Conservation (phyloP, 1,140 invertebrate species). For the Neodiprion pinetum region DNA sequence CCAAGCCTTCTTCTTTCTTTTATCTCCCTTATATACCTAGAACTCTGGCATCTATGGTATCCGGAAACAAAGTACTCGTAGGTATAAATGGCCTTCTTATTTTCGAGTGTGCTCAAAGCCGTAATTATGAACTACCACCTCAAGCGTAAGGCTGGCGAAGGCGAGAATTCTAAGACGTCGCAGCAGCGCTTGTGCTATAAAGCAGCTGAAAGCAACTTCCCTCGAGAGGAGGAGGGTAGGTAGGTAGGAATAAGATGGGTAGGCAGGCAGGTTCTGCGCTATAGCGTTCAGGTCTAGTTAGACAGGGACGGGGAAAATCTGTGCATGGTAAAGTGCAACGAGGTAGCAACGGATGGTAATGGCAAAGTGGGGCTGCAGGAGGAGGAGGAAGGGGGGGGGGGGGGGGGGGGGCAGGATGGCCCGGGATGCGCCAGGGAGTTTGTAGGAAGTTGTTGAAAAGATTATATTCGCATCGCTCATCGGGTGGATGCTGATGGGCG, state of each 20-base stretch:
- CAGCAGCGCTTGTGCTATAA: background rate
- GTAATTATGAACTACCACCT: background rate
- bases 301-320: slow-evolving; percentile 6
- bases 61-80: background rate
- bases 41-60: background rate
- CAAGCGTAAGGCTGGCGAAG: background rate
- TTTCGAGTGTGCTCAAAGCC: background rate
- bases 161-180: background rate
- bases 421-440: background rate
- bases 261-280: background rate
- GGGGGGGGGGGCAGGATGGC: background rate
- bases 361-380: background rate
- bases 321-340: slow-evolving; percentile 1
- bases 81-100: background rate
- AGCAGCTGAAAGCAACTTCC: background rate
- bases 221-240: background rate
- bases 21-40: too few species aligned
- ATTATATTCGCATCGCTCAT: slow-evolving; percentile 5
- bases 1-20: too few species aligned
- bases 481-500: slow-evolving; percentile 1
- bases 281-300: background rate
- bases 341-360: slow-evolving; percentile 7
- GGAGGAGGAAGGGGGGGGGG: background rate
- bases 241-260: too few species aligned
- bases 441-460: slow-evolving; percentile 7